phyloP scores from a whole-genome alignment of 2,888 invertebrate species.

The Meiosimyza platycephala region DNA sequence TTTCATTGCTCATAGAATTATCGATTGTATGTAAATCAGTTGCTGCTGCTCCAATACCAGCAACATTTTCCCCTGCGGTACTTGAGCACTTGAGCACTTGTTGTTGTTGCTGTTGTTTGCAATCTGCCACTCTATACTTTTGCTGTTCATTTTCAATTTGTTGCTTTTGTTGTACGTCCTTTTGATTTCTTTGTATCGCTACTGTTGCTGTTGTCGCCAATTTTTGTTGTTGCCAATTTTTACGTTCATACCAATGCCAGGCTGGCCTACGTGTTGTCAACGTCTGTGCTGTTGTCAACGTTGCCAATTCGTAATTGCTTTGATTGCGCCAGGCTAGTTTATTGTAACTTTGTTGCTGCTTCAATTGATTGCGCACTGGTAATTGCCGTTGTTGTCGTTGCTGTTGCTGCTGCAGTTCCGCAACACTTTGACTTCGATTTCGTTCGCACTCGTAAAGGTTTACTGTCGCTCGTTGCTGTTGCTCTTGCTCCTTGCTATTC shows the following conservation, averaged over 20 bases:
- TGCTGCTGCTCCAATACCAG: not conserved
- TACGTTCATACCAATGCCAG: slow-evolving; percentile 43
- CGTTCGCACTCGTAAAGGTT: no score
- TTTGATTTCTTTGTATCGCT: not conserved
- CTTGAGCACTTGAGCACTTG: no score
- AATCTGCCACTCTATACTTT: not conserved
- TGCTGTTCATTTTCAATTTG: not conserved
- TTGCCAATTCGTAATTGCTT: slow-evolving; percentile 50
- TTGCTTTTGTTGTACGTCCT: not conserved
- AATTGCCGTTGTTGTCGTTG: slow-evolving; percentile 28
- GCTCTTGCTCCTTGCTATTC: not conserved
- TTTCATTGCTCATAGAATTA: not conserved
- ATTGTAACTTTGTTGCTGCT: slow-evolving; percentile 24
- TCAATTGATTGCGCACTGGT: slow-evolving; percentile 19
- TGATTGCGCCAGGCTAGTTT: slow-evolving; percentile 42
- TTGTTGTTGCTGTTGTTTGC: slow-evolving; percentile 5
- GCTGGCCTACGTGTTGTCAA: slow-evolving; percentile 36
- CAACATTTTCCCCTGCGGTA: not conserved
- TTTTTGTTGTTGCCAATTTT: slow-evolving; percentile 46
- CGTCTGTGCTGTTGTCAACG: slow-evolving; percentile 28
- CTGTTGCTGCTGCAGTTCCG: slow-evolving; percentile 7
- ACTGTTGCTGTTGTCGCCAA: slow-evolving; percentile 39
- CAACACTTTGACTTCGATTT: not conserved
- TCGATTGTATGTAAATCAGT: not conserved
- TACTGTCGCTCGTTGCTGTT: no score